These are phyloP conservation scores for Macrosteles quadrilineatus DNA, from an alignment of 1,140 invertebrate species.

Conservation along the genomic window DNA sequence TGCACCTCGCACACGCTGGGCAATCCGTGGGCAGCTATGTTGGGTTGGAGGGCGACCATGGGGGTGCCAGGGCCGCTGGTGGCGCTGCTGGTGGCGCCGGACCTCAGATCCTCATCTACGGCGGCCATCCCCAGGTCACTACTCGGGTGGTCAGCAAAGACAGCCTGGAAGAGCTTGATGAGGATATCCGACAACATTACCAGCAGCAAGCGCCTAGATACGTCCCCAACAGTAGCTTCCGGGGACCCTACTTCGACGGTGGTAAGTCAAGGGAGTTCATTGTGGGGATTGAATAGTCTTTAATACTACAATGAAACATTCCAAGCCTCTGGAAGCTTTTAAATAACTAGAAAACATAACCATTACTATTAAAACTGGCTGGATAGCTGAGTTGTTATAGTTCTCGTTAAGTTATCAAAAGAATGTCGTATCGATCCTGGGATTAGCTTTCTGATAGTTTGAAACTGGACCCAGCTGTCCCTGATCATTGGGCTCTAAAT, in stretches of 20 bases:
- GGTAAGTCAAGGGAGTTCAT: too few species aligned
- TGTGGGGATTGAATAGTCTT: too few species aligned
- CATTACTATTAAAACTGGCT: too few species aligned
- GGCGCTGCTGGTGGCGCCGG: not conserved
- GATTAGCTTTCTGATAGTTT: too few species aligned
- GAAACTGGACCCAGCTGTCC: too few species aligned
- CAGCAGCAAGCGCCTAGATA: not conserved
- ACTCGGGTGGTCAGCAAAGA: conserved; percentile 3
- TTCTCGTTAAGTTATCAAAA: too few species aligned
- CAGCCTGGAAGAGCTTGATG: conserved; percentile 7
- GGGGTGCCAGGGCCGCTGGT: not conserved
- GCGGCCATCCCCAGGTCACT: not conserved
- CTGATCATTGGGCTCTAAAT: too few species aligned
- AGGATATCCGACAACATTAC: not conserved
- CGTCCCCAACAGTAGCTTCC: not conserved
- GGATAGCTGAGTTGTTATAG: too few species aligned
- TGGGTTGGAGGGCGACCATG: not conserved
- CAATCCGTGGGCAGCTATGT: conserved; percentile 14
- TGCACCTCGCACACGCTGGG: conserved; percentile 10
- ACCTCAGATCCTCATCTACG: conserved; percentile 4
- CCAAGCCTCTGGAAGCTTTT: too few species aligned
- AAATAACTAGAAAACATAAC: too few species aligned
- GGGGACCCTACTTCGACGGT: not conserved
- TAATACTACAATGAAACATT: too few species aligned
- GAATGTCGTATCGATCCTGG: too few species aligned